Conservation (phyloP, 2,113 vertebrate genomes). For the Paramormyrops kingsleyae region DNA sequence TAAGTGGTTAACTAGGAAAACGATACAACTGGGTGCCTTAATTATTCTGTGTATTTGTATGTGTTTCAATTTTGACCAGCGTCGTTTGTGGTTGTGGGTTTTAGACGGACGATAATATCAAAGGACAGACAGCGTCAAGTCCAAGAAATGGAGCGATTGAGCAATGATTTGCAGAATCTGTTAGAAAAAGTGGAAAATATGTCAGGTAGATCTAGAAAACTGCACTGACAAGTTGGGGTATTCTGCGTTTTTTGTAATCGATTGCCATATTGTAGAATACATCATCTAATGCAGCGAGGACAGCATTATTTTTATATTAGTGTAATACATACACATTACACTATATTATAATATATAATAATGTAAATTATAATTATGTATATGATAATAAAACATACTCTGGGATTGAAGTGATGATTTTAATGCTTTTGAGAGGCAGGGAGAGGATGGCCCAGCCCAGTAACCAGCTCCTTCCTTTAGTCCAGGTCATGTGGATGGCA, state of each 20-base stretch:
- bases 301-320: background rate
- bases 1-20: background rate
- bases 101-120: constrained; percentile 54
- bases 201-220: constrained; percentile 40
- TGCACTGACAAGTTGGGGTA: background rate
- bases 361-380: background rate
- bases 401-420: background rate
- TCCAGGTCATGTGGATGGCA: constrained; percentile 68
- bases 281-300: background rate
- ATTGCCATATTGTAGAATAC: background rate
- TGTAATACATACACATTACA: background rate
- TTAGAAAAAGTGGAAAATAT: constrained; percentile 49
- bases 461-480: constrained; percentile 46
- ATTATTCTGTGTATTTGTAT: background rate
- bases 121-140: background rate
- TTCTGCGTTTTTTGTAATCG: background rate
- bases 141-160: constrained; percentile 36
- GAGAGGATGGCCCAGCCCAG: background rate
- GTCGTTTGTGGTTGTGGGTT: constrained; percentile 1
- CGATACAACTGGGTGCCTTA: background rate
- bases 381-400: background rate
- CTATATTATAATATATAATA: background rate
- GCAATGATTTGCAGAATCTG: constrained; percentile 50
- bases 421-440: background rate
- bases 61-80: background rate